phyloP scores from a whole-genome alignment of 2,113 vertebrate genomes.

The Aramus guarauna region DNA sequence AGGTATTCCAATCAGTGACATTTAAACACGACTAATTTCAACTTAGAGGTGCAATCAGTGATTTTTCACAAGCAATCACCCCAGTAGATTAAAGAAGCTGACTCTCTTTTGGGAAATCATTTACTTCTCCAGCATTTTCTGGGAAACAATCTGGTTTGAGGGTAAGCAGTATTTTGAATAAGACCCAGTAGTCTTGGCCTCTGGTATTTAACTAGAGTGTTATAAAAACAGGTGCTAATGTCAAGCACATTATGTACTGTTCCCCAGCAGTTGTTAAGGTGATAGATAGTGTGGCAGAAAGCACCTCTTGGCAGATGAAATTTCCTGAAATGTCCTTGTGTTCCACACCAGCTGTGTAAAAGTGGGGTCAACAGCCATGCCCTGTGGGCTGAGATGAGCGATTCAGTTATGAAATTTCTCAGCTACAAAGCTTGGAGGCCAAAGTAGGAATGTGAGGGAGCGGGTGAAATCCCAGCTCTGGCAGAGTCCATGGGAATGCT shows the following conservation, averaged over 20 bases:
- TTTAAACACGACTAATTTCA: constrained; percentile 29
- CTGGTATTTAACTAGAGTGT: constrained; percentile 24
- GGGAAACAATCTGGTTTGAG: not conserved
- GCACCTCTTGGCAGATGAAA: constrained; percentile 2
- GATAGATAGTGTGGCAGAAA: constrained; percentile 39
- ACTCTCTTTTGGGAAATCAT: not conserved
- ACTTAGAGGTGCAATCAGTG: constrained; percentile 22
- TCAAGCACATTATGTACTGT: constrained; percentile 33
- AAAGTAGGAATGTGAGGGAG: not conserved
- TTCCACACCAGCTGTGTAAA: not conserved
- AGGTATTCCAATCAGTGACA: constrained; percentile 33
- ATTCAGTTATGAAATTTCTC: not conserved
- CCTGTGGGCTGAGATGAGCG: constrained; percentile 3
- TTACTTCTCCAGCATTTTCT: not conserved
- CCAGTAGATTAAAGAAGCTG: not conserved
- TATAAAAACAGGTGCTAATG: constrained; percentile 52
- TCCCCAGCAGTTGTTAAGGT: constrained; percentile 44
- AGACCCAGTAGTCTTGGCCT: constrained; percentile 19
- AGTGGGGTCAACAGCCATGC: not conserved
- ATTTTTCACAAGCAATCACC: constrained; percentile 24
- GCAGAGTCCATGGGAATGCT: not conserved
- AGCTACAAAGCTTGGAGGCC: not conserved
- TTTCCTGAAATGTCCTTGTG: constrained; percentile 39
- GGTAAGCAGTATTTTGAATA: not conserved
- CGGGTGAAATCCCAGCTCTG: not conserved